These are phyloP conservation scores for Oligia strigilis DNA, from an alignment of 2,888 invertebrate species.

Conservation along the genomic window DNA sequence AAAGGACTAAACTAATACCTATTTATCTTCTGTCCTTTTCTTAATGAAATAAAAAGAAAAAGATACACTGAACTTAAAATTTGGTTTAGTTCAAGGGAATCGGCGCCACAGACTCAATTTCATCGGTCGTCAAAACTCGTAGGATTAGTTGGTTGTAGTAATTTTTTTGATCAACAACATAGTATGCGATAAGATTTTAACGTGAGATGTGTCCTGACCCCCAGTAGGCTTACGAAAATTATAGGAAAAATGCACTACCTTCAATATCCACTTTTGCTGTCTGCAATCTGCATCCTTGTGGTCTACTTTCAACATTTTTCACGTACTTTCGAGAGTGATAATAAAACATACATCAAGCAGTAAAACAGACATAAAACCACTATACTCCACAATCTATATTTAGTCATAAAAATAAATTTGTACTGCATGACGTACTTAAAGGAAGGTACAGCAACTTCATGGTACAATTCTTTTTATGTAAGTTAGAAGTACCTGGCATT, in stretches of 20 bases:
- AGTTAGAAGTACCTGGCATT: background rate
- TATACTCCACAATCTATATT: constrained; percentile 53
- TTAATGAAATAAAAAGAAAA: too few relatives aligned
- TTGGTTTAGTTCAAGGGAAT: too few relatives aligned
- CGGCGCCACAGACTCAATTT: background rate
- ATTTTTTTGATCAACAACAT: background rate
- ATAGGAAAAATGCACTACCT: background rate
- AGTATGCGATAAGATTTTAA: background rate
- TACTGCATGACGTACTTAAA: constrained; percentile 9
- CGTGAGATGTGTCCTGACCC: background rate
- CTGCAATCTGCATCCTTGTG: background rate
- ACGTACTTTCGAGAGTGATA: constrained; percentile 16
- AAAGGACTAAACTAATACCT: too few relatives aligned
- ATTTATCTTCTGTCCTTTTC: too few relatives aligned
- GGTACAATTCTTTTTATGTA: constrained; percentile 18
- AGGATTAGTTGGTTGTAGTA: background rate
- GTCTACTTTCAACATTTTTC: constrained; percentile 3
- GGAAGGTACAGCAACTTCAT: constrained; percentile 24
- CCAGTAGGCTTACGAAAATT: background rate
- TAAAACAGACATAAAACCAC: constrained; percentile 49
- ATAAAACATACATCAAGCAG: constrained; percentile 54
- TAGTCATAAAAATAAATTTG: constrained; percentile 51
- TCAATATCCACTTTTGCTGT: background rate
- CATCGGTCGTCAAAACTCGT: background rate
- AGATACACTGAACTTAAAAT: too few relatives aligned